Evolutionary conservation across 2,797 vertebrate species (phyloP).

Genomic region (Catostomus latipinnis): DNA sequence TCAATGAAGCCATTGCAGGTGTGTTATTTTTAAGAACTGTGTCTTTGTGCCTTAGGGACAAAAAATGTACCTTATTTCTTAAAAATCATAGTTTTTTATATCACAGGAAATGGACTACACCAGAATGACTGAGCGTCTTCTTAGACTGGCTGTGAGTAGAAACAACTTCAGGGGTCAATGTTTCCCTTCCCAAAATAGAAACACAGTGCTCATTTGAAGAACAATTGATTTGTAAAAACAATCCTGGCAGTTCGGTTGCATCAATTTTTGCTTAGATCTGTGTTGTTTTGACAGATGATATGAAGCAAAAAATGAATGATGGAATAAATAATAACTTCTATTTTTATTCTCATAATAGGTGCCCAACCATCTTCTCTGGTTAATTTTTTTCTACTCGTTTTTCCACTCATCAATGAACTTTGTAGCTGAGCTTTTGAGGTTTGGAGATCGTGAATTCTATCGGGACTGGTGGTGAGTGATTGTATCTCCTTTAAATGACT

Average conservation of each 20-base stretch:
- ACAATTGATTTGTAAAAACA: background rate
- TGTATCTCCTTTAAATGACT: slow-evolving; percentile 11
- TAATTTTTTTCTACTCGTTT: slow-evolving; percentile 94
- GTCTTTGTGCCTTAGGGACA: slow-evolving; percentile 16
- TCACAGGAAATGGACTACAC: slow-evolving; percentile 91
- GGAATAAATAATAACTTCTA: background rate
- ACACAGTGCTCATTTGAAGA: background rate
- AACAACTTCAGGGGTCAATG: slow-evolving; percentile 3
- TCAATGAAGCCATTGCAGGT: slow-evolving; percentile 95
- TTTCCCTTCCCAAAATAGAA: slow-evolving; percentile 15
- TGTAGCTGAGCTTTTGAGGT: slow-evolving; percentile 86
- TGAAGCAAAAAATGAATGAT: background rate
- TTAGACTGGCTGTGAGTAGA: slow-evolving; percentile 88
- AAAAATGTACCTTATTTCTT: slow-evolving; percentile 3
- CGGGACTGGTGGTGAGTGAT: slow-evolving; percentile 89
- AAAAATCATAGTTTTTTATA: slow-evolving; percentile 11
- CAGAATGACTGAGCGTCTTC: slow-evolving; percentile 87
- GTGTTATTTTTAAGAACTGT: slow-evolving; percentile 33
- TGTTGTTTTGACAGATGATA: background rate
- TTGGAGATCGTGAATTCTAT: slow-evolving; percentile 93
- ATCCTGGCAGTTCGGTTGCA: background rate
- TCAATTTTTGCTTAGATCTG: background rate
- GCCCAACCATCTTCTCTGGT: slow-evolving; percentile 92
- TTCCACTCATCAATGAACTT: slow-evolving; percentile 93
- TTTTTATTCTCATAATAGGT: slow-evolving; percentile 74